A percentile compares a stretch with the other conserved stretches of the same genome.
phyloP scores from a whole-genome alignment of 1,140 invertebrate genomes.

The Lutraria rhynchaena region DNA sequence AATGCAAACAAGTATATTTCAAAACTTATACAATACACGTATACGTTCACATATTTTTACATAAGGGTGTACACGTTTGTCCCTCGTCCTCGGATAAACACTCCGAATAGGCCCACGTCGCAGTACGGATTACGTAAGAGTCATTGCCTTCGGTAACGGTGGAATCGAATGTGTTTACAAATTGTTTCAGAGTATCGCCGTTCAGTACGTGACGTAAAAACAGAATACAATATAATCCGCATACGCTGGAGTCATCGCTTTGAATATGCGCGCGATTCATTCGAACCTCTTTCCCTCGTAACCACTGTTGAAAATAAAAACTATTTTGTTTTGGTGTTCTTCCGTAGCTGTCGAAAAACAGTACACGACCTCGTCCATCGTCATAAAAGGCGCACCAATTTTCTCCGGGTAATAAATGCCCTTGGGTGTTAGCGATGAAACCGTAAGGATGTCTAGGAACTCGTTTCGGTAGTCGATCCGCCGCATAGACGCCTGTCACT shows the following conservation, averaged over 20 bases:
- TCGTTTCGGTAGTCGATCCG: constrained; percentile 25
- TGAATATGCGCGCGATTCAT: constrained; percentile 16
- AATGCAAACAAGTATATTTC: constrained; percentile 8
- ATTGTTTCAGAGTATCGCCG: constrained; percentile 3
- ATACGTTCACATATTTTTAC: constrained; percentile 15
- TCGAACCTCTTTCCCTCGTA: neutral
- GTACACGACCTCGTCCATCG: neutral
- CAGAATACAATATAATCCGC: constrained; percentile 33
- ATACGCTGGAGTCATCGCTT: constrained; percentile 29
- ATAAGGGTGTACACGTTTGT: constrained; percentile 2
- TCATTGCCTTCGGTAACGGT: constrained; percentile 18
- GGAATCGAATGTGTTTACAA: constrained; percentile 18
- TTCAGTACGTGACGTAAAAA: constrained; percentile 24
- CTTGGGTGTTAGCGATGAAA: constrained; percentile 46
- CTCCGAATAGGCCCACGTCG: constrained; percentile 25
- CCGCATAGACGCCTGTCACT: constrained; percentile 29
- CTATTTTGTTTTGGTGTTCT: constrained; percentile 11
- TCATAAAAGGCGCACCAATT: constrained; percentile 41
- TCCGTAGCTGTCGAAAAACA: constrained; percentile 58
- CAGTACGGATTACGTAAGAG: constrained; percentile 23
- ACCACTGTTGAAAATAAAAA: constrained; percentile 16
- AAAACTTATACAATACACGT: neutral
- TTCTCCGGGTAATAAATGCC: constrained; percentile 14
- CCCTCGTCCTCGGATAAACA: neutral
- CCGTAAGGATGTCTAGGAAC: constrained; percentile 1